Conservation (phyloP, 2,888 invertebrate species). For the Drosophila anomalata region DNA sequence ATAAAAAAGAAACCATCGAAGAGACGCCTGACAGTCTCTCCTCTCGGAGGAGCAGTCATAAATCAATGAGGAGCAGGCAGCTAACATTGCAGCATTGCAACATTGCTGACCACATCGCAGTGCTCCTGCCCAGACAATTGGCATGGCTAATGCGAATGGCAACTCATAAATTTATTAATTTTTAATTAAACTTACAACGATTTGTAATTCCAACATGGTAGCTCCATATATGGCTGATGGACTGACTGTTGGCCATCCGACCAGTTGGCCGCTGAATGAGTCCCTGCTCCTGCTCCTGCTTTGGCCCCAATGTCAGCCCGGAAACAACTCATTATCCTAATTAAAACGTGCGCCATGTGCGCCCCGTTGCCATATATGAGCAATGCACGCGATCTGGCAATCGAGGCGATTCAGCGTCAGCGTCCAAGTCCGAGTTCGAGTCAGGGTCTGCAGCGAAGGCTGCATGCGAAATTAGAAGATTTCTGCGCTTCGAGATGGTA, state of each 20-base stretch:
- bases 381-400: slow-evolving; percentile 82
- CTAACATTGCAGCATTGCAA: slow-evolving; percentile 28
- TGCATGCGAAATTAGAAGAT: slow-evolving; percentile 54
- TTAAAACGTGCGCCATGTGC: slow-evolving; percentile 82
- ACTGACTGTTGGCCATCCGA: slow-evolving; percentile 1
- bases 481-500: slow-evolving; percentile 38
- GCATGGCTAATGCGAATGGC: slow-evolving; percentile 77
- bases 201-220: slow-evolving; percentile 71
- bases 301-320: slow-evolving; percentile 60
- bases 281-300: slow-evolving; percentile 17
- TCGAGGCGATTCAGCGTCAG: slow-evolving; percentile 59
- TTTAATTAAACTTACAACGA: slow-evolving; percentile 78
- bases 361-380: slow-evolving; percentile 76
- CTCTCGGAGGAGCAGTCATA: slow-evolving; percentile 46
- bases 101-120: slow-evolving; percentile 34
- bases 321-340: slow-evolving; percentile 83
- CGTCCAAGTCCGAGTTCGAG: background rate
- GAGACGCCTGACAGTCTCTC: slow-evolving; percentile 70
- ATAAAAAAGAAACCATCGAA: slow-evolving; percentile 1
- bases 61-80: slow-evolving; percentile 51
- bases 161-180: slow-evolving; percentile 79
- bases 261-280: slow-evolving; percentile 48
- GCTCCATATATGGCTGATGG: slow-evolving; percentile 61
- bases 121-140: slow-evolving; percentile 65
- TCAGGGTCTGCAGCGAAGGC: slow-evolving; percentile 27